A percentile compares a stretch with the other conserved stretches of the same genome.
Evolutionary conservation across 2,797 vertebrate species (phyloP).

Genomic region (Euphonia xanthogaster): DNA sequence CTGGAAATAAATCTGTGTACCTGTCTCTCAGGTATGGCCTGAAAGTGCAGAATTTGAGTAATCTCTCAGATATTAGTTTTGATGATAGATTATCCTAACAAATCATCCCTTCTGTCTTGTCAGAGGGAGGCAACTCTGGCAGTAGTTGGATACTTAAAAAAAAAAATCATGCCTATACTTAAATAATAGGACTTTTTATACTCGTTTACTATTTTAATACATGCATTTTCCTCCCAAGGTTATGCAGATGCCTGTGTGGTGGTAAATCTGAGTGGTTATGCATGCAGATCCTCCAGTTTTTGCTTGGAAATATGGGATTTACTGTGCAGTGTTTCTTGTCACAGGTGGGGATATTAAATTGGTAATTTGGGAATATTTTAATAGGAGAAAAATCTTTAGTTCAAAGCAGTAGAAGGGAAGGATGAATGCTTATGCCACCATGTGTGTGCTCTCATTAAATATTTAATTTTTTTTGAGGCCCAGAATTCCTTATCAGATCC

Average conservation of each 20-base stretch:
- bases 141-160: neutral
- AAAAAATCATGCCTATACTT: neutral
- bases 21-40: neutral
- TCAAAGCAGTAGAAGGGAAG: neutral
- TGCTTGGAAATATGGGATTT: neutral
- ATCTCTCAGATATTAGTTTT: neutral
- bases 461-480: neutral
- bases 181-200: neutral
- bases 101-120: neutral
- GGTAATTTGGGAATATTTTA: neutral
- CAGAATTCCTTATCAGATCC: conserved; percentile 19
- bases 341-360: neutral
- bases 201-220: neutral
- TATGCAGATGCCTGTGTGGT: neutral
- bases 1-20: neutral
- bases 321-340: neutral
- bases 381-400: neutral
- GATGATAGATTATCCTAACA: neutral
- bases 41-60: neutral
- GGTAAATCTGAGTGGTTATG: neutral
- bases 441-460: neutral
- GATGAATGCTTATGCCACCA: neutral
- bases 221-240: neutral
- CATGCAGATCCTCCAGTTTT: neutral
- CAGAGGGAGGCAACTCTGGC: neutral